A percentile compares a stretch with the other conserved stretches of the same genome.
Evolutionary conservation across 2,113 vertebrate genomes (phyloP).

Genomic region (Ursus arctos): DNA sequence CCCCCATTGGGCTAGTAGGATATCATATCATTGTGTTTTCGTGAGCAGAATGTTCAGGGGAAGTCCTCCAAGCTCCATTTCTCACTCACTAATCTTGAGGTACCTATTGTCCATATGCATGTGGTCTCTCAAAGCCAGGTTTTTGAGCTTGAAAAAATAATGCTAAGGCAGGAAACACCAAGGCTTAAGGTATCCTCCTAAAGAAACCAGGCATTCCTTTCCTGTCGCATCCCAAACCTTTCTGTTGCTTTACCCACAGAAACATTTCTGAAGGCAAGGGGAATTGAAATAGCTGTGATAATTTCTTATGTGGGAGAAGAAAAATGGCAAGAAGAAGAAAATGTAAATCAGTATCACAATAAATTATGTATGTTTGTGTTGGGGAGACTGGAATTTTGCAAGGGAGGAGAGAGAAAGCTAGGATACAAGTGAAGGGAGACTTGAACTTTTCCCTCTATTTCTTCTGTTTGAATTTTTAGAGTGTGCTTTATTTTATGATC

Average conservation of each 20-base stretch:
- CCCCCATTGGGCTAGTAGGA: neutral
- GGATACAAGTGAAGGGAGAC: neutral
- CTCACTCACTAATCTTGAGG: neutral
- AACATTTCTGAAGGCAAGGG: neutral
- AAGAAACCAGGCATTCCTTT: neutral
- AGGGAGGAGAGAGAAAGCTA: neutral
- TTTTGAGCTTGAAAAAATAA: neutral
- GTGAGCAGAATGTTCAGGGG: neutral
- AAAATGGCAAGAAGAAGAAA: neutral
- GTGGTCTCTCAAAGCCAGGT: neutral
- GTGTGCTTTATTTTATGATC: neutral
- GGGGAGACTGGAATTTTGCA: neutral
- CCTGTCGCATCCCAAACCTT: neutral
- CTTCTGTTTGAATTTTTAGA: constrained; percentile 31
- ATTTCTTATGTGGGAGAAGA: neutral
- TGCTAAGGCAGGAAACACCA: neutral
- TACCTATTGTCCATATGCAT: too few species aligned
- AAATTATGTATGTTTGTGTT: neutral
- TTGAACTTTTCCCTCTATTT: neutral
- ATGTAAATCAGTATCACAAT: neutral
- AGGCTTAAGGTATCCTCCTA: neutral
- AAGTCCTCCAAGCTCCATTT: neutral
- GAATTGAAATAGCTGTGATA: neutral
- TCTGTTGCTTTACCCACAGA: neutral
- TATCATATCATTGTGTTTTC: neutral